Percentiles rank a stretch among this genome's conserved stretches.
Conservation (phyloP, 2,888 invertebrate species). For the Netelia melanura region DNA sequence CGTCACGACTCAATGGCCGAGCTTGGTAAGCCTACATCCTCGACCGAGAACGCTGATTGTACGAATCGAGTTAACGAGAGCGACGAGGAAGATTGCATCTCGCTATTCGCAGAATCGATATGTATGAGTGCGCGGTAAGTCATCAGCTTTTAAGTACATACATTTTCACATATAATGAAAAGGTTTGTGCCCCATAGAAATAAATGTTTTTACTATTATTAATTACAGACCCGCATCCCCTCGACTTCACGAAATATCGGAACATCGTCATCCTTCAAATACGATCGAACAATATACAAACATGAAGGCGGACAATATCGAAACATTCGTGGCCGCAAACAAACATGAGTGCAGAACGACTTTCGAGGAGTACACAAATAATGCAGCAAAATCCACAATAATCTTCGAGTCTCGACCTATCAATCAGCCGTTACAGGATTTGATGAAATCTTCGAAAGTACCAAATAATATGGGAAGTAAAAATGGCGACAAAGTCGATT, state of each 20-base stretch:
- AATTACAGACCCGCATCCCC: conserved; percentile 38
- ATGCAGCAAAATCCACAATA: not conserved
- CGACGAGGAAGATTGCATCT: conserved; percentile 70
- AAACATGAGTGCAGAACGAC: conserved; percentile 43
- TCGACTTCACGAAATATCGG: not conserved
- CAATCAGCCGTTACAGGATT: not conserved
- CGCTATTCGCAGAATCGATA: conserved; percentile 70
- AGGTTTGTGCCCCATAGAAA: too few species aligned
- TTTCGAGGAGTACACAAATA: conserved; percentile 35
- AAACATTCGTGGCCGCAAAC: conserved; percentile 36
- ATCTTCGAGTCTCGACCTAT: not conserved
- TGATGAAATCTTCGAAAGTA: not conserved
- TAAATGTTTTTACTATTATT: not conserved
- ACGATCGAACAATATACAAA: conserved; percentile 4
- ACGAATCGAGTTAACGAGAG: conserved; percentile 22
- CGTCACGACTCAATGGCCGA: not conserved
- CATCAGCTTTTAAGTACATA: conserved; percentile 7
- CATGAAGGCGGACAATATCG: conserved; percentile 55
- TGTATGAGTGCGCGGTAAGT: conserved; percentile 51
- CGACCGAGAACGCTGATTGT: not conserved
- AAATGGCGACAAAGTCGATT: not conserved
- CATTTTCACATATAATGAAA: not conserved
- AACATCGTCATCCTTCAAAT: not conserved
- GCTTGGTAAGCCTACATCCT: conserved; percentile 12
- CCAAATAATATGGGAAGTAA: not conserved